A percentile compares a stretch with the other conserved stretches of the same genome.
These are phyloP conservation scores for Philereme transversata DNA, from an alignment of 2,888 invertebrate species.

Conservation along the genomic window DNA sequence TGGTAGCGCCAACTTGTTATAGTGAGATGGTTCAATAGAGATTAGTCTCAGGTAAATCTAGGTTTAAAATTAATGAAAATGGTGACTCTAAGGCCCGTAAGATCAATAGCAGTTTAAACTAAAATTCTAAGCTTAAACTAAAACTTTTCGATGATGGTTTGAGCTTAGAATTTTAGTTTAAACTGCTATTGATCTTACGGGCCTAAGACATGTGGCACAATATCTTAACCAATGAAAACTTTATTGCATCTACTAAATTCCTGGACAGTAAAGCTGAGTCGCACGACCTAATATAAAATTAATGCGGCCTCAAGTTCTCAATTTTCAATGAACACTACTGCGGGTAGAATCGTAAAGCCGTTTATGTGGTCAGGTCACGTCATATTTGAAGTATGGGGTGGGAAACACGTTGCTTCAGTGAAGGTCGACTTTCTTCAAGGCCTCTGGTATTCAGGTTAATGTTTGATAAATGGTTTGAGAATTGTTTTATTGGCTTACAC, in stretches of 20 bases:
- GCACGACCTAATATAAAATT: constrained; percentile 25
- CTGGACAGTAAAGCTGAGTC: constrained; percentile 15
- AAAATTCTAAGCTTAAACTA: too few relatives aligned
- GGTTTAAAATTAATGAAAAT: too few relatives aligned
- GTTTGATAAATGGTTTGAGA: constrained; percentile 6
- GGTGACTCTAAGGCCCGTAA: too few relatives aligned
- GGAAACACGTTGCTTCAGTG: constrained; percentile 31
- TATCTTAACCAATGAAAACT: constrained; percentile 3
- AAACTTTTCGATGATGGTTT: too few relatives aligned
- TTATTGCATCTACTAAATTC: constrained; percentile 15
- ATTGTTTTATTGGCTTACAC: background rate
- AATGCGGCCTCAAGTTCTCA: constrained; percentile 42
- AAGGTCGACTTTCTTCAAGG: constrained; percentile 44
- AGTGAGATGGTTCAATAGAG: too few relatives aligned
- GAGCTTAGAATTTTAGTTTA: too few relatives aligned
- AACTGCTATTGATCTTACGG: too few relatives aligned
- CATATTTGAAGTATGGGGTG: constrained; percentile 41
- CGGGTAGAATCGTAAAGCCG: constrained; percentile 44
- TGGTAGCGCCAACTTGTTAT: too few relatives aligned
- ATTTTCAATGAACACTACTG: constrained; percentile 54
- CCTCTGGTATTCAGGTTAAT: constrained; percentile 17
- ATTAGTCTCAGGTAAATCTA: too few relatives aligned
- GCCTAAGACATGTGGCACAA: too few relatives aligned
- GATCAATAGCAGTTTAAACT: too few relatives aligned
- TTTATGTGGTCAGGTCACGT: constrained; percentile 59